Evolutionary conservation across 2,113 vertebrate species (phyloP).

Genomic region (Pterophyllum scalare): DNA sequence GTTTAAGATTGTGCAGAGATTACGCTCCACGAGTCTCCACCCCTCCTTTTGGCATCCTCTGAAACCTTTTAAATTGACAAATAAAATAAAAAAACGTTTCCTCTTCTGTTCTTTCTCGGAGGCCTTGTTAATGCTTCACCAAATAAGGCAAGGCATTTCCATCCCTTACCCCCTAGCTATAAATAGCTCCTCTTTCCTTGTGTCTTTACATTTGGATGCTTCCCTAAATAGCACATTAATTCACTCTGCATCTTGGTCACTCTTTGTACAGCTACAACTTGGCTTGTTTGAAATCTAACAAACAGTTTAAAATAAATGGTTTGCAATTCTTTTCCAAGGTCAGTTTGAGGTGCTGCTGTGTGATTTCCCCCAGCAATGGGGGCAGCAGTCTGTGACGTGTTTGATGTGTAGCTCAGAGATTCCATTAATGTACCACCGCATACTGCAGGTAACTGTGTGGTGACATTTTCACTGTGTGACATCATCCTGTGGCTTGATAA

Average conservation of each 20-base stretch:
- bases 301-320: conserved; percentile 15
- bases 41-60: conserved; percentile 9
- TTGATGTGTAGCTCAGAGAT: background rate
- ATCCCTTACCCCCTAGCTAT: conserved; percentile 67
- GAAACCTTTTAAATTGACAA: conserved; percentile 36
- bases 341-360: background rate
- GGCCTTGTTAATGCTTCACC: conserved; percentile 72
- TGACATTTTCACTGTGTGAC: background rate
- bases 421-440: background rate
- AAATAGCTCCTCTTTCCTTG: conserved; percentile 73
- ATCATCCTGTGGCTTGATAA: conserved; percentile 23
- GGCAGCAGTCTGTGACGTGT: background rate
- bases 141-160: conserved; percentile 85
- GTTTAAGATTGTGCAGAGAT: background rate
- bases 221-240: conserved; percentile 60
- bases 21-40: conserved; percentile 11
- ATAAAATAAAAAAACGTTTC: conserved; percentile 67
- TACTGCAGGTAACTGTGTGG: background rate
- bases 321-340: background rate
- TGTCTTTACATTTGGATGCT: conserved; percentile 72
- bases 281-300: conserved; percentile 41
- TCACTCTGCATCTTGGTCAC: conserved; percentile 24
- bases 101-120: conserved; percentile 56
- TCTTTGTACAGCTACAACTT: conserved; percentile 6
- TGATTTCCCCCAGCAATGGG: background rate